These are phyloP conservation scores for Rhodeus uyekii DNA, from an alignment of 2,797 vertebrate species.

Conservation along the genomic window DNA sequence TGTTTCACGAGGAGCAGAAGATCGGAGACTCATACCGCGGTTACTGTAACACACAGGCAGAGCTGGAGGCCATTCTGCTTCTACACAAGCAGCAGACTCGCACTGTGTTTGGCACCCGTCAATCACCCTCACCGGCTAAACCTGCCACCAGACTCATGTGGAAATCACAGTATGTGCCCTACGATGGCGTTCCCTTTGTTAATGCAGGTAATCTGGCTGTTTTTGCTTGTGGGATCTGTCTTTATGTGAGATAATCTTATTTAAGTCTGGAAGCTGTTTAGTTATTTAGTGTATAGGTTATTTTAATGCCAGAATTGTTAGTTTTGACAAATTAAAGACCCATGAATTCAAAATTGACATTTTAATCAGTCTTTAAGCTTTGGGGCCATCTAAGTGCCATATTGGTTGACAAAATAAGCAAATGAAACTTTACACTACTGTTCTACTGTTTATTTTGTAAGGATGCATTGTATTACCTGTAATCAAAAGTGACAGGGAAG, in stretches of 20 bases:
- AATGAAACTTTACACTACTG: not conserved
- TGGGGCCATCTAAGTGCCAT: not conserved
- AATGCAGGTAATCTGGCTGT: conserved; percentile 78
- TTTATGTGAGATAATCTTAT: not conserved
- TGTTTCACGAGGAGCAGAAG: conserved; percentile 70
- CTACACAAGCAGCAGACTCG: conserved; percentile 85
- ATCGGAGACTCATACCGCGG: conserved; percentile 86
- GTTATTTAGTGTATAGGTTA: not conserved
- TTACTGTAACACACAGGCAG: conserved; percentile 81
- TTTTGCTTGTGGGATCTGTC: not conserved
- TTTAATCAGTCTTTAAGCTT: not conserved
- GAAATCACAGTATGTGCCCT: conserved; percentile 87
- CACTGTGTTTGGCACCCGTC: conserved; percentile 82
- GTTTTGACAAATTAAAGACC: not conserved
- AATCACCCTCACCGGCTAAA: conserved; percentile 84
- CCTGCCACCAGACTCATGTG: conserved; percentile 85
- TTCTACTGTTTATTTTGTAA: not conserved
- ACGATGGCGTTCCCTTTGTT: conserved; percentile 85
- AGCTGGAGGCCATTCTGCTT: conserved; percentile 79
- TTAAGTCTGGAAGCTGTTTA: not conserved
- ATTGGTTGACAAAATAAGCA: too few relatives aligned
- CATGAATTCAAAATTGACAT: not conserved
- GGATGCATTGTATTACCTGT: not conserved
- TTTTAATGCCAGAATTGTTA: not conserved
- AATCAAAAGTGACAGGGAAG: not conserved